Base-by-base conservation (phyloP, 2,113 vertebrate genomes). In the Xenotilapia longispinis region DNA sequence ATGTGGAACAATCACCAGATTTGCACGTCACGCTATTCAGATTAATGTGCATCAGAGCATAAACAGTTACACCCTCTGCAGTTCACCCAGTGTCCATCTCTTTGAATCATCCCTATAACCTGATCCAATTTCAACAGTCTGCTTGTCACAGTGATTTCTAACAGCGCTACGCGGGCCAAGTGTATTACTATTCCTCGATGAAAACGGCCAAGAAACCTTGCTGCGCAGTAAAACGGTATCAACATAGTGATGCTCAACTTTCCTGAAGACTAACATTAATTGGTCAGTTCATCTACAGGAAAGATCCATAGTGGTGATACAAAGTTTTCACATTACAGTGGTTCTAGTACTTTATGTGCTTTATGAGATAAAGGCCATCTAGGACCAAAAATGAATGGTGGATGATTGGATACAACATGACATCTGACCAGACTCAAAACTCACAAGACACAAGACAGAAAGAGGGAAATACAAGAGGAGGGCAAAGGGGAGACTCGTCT, bases 331-430 rank as follows among this genome's bases (percentile, higher is more conserved):
- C 11, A 40, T 14, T n/a, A 21, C 7, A 14, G 68, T 75, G 26
- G 10, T 19, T 78, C 14, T 1, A 42, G 23, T 28, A 26, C n/a
- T 54, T 73, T 40, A 38, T 23, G 0, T 5, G 0, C 14, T 4
- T 70, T 13, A 38, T 40, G 19, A 68, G 19, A 38, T 38, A 53
- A 4, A 70, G 45, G 51, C 2, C 5, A 9, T 13, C 23, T n/a
- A 13, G 5, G 49, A 23, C 9, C 21, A 54, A 70, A 28, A 53
- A 42, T 3, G 5, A 42, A 8, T 28, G 68, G 33, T 49, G 47
- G 17, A 15, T 2, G 2, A 12, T 68, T 68, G 28, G 45, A 68
- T 53, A 83, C 2, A 2, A 4, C 51, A 73, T 49, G 23, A 81
- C 33, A 47, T 87, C 6, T 51, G 19, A 33, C 26, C 12, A 26